A percentile compares a stretch with the other conserved stretches of the same genome.
Conservation (phyloP, 2,113 vertebrate species). For the Microcebus murinus region DNA sequence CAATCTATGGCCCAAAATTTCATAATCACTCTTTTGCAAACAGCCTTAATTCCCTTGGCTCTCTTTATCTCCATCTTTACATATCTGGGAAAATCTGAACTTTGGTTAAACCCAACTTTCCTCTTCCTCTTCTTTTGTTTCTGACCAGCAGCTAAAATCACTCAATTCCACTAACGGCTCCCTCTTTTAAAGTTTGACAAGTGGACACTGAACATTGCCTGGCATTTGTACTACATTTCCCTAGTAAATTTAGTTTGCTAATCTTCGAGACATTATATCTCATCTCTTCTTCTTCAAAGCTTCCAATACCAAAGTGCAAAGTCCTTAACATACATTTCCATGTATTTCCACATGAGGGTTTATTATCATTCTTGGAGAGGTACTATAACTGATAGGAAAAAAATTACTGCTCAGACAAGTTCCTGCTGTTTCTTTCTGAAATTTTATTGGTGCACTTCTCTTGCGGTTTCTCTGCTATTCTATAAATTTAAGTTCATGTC, state of each 20-base stretch:
- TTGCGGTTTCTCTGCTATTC: neutral
- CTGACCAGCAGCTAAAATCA: neutral
- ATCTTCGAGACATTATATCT: neutral
- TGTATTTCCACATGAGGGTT: neutral
- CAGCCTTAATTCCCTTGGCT: neutral
- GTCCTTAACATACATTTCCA: neutral
- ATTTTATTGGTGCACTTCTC: constrained; percentile 1
- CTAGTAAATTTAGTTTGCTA: neutral
- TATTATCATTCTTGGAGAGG: neutral
- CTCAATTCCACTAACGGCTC: neutral
- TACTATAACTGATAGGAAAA: neutral
- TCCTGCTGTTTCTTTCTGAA: neutral
- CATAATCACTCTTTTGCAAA: neutral
- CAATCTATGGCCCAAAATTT: neutral
- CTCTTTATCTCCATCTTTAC: neutral
- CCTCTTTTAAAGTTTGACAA: constrained; percentile 20
- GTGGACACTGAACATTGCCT: neutral
- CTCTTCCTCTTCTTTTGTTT: neutral
- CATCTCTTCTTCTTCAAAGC: neutral
- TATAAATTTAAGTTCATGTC: constrained; percentile 18
- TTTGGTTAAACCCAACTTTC: neutral
- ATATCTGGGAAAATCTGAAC: neutral
- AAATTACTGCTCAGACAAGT: neutral
- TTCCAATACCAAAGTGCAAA: neutral
- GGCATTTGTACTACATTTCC: neutral